These are phyloP conservation scores for Plecturocebus donacophilus DNA, from an alignment of 2,113 vertebrate genomes.

Conservation along the genomic window DNA sequence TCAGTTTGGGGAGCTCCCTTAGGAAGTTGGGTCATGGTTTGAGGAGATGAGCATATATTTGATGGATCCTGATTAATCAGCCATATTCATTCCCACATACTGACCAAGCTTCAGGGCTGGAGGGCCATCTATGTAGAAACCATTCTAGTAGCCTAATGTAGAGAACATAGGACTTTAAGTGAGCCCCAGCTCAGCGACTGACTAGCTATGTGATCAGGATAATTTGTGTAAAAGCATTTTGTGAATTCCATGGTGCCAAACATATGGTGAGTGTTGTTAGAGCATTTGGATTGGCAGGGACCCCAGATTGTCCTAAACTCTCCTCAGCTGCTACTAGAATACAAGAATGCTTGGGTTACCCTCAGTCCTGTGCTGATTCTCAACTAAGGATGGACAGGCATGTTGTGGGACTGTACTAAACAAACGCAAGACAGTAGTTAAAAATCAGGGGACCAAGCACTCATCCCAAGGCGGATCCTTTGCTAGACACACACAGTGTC, in stretches of 20 bases:
- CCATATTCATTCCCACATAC: not conserved
- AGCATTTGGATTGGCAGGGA: slow-evolving; percentile 1
- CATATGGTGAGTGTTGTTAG: not conserved
- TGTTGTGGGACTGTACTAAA: not conserved
- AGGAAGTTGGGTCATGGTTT: not conserved
- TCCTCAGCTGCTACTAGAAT: not conserved
- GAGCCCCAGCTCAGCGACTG: not conserved
- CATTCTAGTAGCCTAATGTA: not conserved
- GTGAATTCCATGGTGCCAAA: not conserved
- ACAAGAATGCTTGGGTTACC: not conserved
- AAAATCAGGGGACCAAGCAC: not conserved
- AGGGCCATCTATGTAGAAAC: not conserved
- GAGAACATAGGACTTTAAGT: not conserved
- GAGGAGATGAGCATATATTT: not conserved
- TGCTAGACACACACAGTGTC: not conserved
- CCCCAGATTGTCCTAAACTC: not conserved
- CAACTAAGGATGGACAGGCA: not conserved
- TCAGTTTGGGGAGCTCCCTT: not conserved
- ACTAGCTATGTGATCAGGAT: not conserved
- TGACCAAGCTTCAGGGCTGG: not conserved
- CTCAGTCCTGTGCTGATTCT: not conserved
- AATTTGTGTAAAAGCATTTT: slow-evolving; percentile 17
- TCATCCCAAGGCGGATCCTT: not conserved
- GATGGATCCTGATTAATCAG: not conserved
- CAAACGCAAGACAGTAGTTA: not conserved